Evolutionary conservation across 2,888 invertebrate species (phyloP).

Genomic region (Conistra vaccinii): DNA sequence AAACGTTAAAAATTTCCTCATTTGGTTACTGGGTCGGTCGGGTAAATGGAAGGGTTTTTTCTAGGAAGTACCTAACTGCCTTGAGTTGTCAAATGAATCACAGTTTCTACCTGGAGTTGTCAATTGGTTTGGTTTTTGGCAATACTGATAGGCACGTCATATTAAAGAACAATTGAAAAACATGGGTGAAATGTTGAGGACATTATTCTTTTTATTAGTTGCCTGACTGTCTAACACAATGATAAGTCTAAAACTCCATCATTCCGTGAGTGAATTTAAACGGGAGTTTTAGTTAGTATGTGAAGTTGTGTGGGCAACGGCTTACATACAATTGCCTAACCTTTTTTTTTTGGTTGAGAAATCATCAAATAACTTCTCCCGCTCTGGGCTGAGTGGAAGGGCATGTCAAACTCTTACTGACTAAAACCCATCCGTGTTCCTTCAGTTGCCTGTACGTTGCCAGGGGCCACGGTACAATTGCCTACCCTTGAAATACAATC

Average conservation of each 20-base stretch:
- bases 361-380: too few relatives aligned
- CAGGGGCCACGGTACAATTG: too few relatives aligned
- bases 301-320: too few relatives aligned
- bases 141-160: not conserved
- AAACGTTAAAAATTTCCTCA: not conserved
- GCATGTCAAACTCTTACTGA: too few relatives aligned
- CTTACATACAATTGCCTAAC: not conserved
- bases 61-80: not conserved
- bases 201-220: too few relatives aligned
- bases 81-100: not conserved
- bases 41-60: not conserved
- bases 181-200: not conserved
- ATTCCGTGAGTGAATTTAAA: not conserved
- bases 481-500: not conserved
- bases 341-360: too few relatives aligned
- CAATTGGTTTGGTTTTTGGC: too few relatives aligned
- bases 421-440: too few relatives aligned
- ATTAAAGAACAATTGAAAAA: not conserved
- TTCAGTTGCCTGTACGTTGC: too few relatives aligned
- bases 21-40: not conserved
- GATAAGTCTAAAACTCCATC: not conserved
- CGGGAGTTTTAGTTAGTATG: not conserved
- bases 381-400: too few relatives aligned
- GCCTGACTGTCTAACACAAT: not conserved
- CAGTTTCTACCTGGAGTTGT: not conserved